Base-by-base conservation (phyloP, 2,797 vertebrate species). In the Mastacembelus armatus region DNA sequence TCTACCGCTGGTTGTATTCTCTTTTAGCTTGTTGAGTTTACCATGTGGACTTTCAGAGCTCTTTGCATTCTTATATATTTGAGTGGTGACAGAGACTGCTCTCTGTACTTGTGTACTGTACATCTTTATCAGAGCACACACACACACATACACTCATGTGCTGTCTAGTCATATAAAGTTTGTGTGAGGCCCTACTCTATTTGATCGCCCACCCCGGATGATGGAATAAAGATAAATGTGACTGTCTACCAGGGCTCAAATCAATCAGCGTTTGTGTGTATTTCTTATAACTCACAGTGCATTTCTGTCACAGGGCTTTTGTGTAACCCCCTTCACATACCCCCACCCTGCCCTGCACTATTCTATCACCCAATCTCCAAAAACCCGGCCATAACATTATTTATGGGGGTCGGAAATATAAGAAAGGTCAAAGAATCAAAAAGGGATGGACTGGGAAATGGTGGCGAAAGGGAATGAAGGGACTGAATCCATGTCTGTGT, bases 231-330 rank as follows among this genome's bases (percentile, higher is more conserved):
- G 92, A 95, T 92, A 87, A 93, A 95, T 93, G 91, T 81, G 85
- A 83, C 83, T 87, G 71, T 85, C 86, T 77, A 80, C 83, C 58
- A 52, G 73, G 81, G 81, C 89, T 91, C 88, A 91, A 85, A 95
- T 95, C 94, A 93, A 92, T 95, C 94, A 94, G 88, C 68, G 87
- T 93, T 93, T 90, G 92, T 92, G 93, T 93, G 91, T 92, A 92
- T 95, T 94, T 94, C 91, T 93, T 94, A 94, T 94, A 92, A 91
- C 92, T 94, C 91, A 88, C 91, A 84, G 91, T 92, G 92, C 91
- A 91, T 94, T 91, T 94, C 91, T 93, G 92, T 93, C 93, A 93
- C 85, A 47, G 78, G 81, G 86, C 88, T 89, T 92, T 88, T 85
- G 65, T 85, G 71, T 84, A 85, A 81, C 83, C 85, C 87, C 89